A percentile compares a stretch with the other conserved stretches of the same genome.
These are phyloP conservation scores for Apodemia zela DNA, from an alignment of 2,888 invertebrate genomes.

Conservation along the genomic window DNA sequence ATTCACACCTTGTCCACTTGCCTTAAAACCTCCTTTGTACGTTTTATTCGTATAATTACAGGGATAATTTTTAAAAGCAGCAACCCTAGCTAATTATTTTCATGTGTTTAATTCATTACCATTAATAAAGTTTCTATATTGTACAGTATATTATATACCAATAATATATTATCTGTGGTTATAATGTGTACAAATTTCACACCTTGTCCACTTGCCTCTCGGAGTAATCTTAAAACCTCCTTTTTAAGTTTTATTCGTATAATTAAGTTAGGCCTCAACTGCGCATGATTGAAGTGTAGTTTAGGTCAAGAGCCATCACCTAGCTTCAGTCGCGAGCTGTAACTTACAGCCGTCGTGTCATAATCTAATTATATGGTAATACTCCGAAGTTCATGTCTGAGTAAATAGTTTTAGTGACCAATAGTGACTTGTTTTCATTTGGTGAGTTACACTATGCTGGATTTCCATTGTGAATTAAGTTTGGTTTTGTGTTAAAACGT, in stretches of 20 bases:
- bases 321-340: slow-evolving; percentile 37
- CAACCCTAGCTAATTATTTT: background rate
- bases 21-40: too few species aligned
- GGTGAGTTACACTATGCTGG: background rate
- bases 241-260: slow-evolving; percentile 35
- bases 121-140: too few species aligned
- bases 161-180: too few species aligned
- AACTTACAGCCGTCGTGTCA: slow-evolving; percentile 36
- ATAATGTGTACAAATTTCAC: background rate
- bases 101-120: too few species aligned
- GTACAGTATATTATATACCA: too few species aligned
- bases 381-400: slow-evolving; percentile 11
- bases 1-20: too few species aligned
- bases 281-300: slow-evolving; percentile 59
- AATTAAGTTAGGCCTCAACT: slow-evolving; percentile 39
- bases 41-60: too few species aligned
- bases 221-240: background rate
- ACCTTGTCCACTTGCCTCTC: background rate
- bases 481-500: too few species aligned
- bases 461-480: too few species aligned
- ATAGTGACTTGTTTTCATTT: background rate
- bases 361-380: slow-evolving; percentile 47
- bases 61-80: too few species aligned
- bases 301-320: slow-evolving; percentile 40
- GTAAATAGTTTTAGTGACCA: background rate